Base-by-base conservation (phyloP, 2,888 invertebrate genomes). In the Metalampra italica region DNA sequence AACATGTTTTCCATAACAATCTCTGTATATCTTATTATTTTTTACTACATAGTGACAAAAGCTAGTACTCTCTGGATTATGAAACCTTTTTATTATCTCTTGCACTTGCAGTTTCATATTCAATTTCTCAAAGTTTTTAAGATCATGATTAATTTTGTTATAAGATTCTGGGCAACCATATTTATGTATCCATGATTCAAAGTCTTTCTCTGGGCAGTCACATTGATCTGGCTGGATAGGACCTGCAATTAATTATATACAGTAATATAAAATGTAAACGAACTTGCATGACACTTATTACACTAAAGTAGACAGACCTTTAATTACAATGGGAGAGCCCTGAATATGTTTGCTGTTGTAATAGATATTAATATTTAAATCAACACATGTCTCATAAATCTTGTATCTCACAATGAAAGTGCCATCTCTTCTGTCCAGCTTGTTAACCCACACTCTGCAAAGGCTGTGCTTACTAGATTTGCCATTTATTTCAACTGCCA, bases 1-100 rank as follows among this genome's bases (percentile, higher is more conserved):
- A 9, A 97, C 94, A 89, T 98, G 95, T 78, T 97, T 94, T 11
- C 98, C 98, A 84, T 97, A 97, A 71, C 98, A 98, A 65, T 94
- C 92, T 62, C 98, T 91, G 78, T 95, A 94, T 60, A 98, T 87
- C 90, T 94, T 81, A 79, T 98, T 98, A 58, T 93, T 81, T 77
- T 95, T 94, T 8, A 98, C 87, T 8, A 94, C 91, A 83, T 98
- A 98, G 78, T 98, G 96, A 71, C 98, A 98, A 66, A 98, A 91
- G 66, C 97, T 97, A 55, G 95, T 91, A 53, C 95, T 94, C 52
- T 94, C 93, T 0, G 96, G 95, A 55, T 92, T 92, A 75, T 96
- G 91, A 74, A 94, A 97, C 56, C 91, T 91, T 58, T 93, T 77
- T 44, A 95, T 77, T 13, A 94, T 91, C 75, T 91, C 91, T 30